A percentile compares a stretch with the other conserved stretches of the same genome.
Conservation (phyloP, 2,888 invertebrate species). For the Acleris holmiana region DNA sequence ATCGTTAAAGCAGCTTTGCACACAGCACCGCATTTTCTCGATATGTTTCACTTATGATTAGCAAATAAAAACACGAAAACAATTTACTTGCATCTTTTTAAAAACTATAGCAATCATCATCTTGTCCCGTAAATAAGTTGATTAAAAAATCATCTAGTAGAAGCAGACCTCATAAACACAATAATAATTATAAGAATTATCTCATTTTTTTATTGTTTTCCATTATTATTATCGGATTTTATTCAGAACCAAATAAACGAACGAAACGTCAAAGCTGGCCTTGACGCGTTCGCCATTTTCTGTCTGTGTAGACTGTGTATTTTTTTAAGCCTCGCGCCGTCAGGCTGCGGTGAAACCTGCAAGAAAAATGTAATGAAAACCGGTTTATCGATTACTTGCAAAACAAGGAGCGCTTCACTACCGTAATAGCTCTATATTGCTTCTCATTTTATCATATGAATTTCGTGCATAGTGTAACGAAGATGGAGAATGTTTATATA, state of each 20-base stretch:
- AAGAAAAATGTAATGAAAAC: constrained; percentile 32
- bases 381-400: constrained; percentile 35
- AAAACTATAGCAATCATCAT: too few species aligned
- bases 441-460: constrained; percentile 10
- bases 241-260: constrained; percentile 23
- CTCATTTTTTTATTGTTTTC: neutral
- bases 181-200: neutral
- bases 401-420: constrained; percentile 36
- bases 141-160: too few species aligned
- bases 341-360: constrained; percentile 27
- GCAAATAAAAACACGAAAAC: constrained; percentile 5
- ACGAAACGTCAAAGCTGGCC: constrained; percentile 33
- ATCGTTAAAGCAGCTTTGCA: constrained; percentile 62
- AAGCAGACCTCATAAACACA: neutral
- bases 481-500: constrained; percentile 24
- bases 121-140: too few species aligned
- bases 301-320: too few species aligned
- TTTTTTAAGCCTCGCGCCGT: constrained; percentile 24
- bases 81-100: constrained; percentile 3
- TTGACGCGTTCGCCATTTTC: constrained; percentile 37
- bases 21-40: constrained; percentile 65
- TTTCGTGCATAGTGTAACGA: neutral
- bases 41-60: constrained; percentile 27
- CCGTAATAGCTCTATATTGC: constrained; percentile 4
- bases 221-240: constrained; percentile 4